Evolutionary conservation across 1,140 invertebrate species (phyloP).

Genomic region (Ephestia elutella): DNA sequence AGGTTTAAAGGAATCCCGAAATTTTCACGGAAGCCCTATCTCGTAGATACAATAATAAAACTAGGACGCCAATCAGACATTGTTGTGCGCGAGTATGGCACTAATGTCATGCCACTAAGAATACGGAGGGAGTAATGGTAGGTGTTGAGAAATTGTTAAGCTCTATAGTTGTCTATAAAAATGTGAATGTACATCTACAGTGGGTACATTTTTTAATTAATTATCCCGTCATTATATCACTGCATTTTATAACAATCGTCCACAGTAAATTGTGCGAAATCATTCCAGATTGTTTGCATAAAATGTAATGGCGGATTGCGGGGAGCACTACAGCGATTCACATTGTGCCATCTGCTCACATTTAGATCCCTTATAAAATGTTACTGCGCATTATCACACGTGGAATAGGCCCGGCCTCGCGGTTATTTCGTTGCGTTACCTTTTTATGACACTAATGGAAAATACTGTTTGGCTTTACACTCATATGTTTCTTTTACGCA

Average conservation of each 20-base stretch:
- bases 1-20: too few species aligned
- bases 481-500: slow-evolving; percentile 41
- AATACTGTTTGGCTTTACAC: slow-evolving; percentile 53
- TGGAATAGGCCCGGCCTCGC: slow-evolving; percentile 46
- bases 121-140: too few species aligned
- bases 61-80: too few species aligned
- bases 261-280: slow-evolving; percentile 19
- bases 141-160: too few species aligned
- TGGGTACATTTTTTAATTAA: too few species aligned
- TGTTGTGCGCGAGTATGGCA: too few species aligned
- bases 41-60: too few species aligned
- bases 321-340: slow-evolving; percentile 52
- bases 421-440: slow-evolving; percentile 56
- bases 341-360: slow-evolving; percentile 67
- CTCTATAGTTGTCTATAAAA: too few species aligned
- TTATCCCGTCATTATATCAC: too few species aligned
- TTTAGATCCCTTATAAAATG: slow-evolving; percentile 71
- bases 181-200: too few species aligned
- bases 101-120: too few species aligned
- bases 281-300: slow-evolving; percentile 41
- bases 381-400: slow-evolving; percentile 66
- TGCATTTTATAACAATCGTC: background rate
- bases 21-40: too few species aligned
- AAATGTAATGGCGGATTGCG: slow-evolving; percentile 61
- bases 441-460: slow-evolving; percentile 68